A percentile compares a stretch with the other conserved stretches of the same genome.
phyloP scores from a whole-genome alignment of 1,140 invertebrate species.

The Lanistes nyassanus region DNA sequence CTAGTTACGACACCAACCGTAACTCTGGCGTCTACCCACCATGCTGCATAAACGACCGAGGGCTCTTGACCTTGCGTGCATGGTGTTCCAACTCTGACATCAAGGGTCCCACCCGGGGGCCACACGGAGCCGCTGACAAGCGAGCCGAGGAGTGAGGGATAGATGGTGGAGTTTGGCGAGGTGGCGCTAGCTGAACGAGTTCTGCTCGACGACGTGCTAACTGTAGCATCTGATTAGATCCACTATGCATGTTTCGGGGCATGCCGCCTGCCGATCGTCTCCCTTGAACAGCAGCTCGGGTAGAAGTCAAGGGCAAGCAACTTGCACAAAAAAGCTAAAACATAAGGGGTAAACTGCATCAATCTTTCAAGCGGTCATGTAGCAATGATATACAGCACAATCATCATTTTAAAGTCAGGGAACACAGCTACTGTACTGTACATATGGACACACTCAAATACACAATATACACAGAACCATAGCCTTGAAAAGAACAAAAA shows the following conservation, averaged over 20 bases:
- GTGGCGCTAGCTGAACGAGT: conserved; percentile 45
- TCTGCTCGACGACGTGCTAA: conserved; percentile 46
- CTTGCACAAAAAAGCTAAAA: not conserved
- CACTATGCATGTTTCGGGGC: conserved; percentile 42
- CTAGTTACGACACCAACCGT: no score
- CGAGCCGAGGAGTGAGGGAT: conserved; percentile 49
- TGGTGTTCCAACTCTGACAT: conserved; percentile 56
- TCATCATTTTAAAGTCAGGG: no score
- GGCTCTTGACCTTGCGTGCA: conserved; percentile 53
- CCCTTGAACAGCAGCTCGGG: conserved; percentile 28
- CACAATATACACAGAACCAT: not conserved
- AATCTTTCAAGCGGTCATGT: no score
- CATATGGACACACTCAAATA: not conserved
- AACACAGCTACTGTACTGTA: not conserved
- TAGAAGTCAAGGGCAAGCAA: not conserved
- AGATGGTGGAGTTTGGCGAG: conserved; percentile 55
- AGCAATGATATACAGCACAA: no score
- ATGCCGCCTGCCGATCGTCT: conserved; percentile 55
- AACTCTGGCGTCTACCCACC: no score
- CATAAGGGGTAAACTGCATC: not conserved
- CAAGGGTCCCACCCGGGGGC: not conserved
- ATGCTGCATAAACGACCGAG: conserved; percentile 55
- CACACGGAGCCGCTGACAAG: not conserved
- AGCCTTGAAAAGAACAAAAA: conserved; percentile 1
- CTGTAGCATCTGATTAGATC: conserved; percentile 44